Conservation (phyloP, 2,113 vertebrate species). For the Antechinus flavipes region DNA sequence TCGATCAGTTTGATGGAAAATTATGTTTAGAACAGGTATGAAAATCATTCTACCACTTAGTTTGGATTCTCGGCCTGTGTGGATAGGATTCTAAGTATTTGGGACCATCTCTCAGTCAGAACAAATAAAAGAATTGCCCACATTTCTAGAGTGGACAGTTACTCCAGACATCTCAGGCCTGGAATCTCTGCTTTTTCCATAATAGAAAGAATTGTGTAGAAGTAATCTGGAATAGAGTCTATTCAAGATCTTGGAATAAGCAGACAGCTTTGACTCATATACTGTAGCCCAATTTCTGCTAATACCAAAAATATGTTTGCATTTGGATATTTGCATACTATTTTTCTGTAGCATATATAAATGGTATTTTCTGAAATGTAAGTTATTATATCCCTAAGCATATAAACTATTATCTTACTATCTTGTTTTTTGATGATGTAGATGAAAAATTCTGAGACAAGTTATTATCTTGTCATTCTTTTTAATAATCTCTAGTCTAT, state of each 20-base stretch:
- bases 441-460: background rate
- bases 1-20: background rate
- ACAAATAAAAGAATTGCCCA: background rate
- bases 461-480: background rate
- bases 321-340: background rate
- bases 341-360: conserved; percentile 4
- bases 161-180: background rate
- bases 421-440: background rate
- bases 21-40: background rate
- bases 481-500: background rate
- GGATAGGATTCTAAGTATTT: too few species aligned
- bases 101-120: background rate
- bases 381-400: background rate
- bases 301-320: conserved; percentile 13
- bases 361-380: conserved; percentile 7
- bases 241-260: background rate
- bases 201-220: background rate
- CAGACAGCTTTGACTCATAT: background rate
- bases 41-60: background rate
- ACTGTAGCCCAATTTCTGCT: background rate
- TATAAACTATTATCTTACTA: background rate
- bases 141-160: background rate
- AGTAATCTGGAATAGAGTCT: background rate
- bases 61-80: background rate
- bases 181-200: background rate